Evolutionary conservation across 2,113 vertebrate species (phyloP).

Genomic region (Hippocampus mohnikei): DNA sequence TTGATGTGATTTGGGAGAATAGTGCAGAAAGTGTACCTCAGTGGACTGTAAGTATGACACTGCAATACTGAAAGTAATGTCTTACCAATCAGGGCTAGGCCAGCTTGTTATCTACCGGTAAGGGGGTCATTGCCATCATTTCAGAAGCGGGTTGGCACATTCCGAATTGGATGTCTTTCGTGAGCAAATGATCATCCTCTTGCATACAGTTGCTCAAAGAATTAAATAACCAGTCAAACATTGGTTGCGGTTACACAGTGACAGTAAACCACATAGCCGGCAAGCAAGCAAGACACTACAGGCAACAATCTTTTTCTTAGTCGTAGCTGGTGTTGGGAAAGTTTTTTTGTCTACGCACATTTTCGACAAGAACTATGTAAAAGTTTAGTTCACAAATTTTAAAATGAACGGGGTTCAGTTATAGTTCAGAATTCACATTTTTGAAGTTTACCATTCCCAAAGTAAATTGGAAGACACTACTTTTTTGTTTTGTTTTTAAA

Average conservation of each 20-base stretch:
- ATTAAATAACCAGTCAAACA: not conserved
- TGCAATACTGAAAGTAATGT: not conserved
- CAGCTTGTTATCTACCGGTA: not conserved
- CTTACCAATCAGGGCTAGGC: not conserved
- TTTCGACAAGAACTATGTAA: too few species aligned
- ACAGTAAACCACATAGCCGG: too few species aligned
- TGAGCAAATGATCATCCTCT: not conserved
- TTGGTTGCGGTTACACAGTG: not conserved
- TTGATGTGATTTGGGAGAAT: not conserved
- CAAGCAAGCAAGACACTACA: too few species aligned
- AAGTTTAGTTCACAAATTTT: too few species aligned
- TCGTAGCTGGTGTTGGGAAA: too few species aligned
- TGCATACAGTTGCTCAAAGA: not conserved
- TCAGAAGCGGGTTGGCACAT: not conserved
- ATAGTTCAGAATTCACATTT: too few species aligned
- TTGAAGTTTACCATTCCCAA: too few species aligned
- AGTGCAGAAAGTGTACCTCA: not conserved
- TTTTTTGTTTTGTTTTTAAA: too few species aligned
- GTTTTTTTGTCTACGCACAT: too few species aligned
- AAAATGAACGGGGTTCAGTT: too few species aligned
- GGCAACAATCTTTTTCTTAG: too few species aligned
- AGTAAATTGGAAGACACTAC: too few species aligned
- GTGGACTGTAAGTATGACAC: not conserved
- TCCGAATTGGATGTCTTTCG: not conserved
- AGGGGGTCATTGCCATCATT: not conserved